Percentiles rank a stretch among this genome's conserved stretches.
These are phyloP conservation scores for Lontra canadensis DNA, from an alignment of 2,113 vertebrate genomes.

Conservation along the genomic window DNA sequence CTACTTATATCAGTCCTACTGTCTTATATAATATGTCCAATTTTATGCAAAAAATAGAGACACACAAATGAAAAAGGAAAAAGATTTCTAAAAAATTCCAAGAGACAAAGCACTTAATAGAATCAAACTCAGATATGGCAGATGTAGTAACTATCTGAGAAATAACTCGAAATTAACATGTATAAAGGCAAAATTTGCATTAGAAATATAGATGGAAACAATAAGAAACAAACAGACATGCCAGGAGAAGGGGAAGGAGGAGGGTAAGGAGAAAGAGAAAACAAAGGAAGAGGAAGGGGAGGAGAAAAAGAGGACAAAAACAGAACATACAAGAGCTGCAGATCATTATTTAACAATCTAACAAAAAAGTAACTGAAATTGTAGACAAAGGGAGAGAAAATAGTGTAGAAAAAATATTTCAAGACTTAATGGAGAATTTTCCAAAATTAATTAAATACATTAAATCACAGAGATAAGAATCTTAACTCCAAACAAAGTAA, in stretches of 20 bases:
- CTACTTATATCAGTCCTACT: neutral
- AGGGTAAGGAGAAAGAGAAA: neutral
- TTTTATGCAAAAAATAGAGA: neutral
- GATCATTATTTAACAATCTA: neutral
- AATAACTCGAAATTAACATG: neutral
- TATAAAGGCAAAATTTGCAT: too few relatives aligned
- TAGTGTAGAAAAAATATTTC: neutral
- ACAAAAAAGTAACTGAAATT: neutral
- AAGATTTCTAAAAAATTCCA: neutral
- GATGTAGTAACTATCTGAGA: neutral
- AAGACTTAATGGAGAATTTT: neutral
- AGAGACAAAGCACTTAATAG: neutral
- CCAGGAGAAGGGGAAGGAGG: neutral
- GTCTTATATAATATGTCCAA: neutral
- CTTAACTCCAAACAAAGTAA: neutral
- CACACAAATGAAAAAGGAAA: neutral
- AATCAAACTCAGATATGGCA: neutral
- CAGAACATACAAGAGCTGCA: neutral
- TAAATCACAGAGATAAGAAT: neutral
- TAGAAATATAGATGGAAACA: neutral
- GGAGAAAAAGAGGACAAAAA: neutral
- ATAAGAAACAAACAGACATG: neutral
- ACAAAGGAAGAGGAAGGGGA: neutral
- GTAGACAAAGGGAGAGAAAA: neutral
- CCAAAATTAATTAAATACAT: neutral